These are phyloP conservation scores for Ormyrus nitidulus DNA, from an alignment of 2,888 invertebrate genomes.

Conservation along the genomic window DNA sequence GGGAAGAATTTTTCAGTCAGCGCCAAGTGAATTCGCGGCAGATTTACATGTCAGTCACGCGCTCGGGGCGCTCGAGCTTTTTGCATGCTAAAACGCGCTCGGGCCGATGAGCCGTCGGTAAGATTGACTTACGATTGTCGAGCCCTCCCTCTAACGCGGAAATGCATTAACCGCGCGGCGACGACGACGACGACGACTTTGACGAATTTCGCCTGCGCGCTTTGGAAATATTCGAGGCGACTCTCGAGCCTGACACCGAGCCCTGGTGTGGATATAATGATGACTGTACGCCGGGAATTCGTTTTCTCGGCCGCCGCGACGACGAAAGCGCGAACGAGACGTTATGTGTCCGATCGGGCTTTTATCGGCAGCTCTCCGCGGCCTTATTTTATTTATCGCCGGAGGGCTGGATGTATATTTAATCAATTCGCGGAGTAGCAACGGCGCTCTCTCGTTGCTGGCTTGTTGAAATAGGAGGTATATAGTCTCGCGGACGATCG, in stretches of 20 bases:
- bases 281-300: not conserved
- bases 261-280: conserved; percentile 35
- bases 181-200: conserved; percentile 12
- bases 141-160: not conserved
- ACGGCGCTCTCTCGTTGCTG: no score
- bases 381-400: conserved; percentile 13
- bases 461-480: no score
- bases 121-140: conserved; percentile 51
- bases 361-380: not conserved
- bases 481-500: no score
- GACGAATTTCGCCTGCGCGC: conserved; percentile 35
- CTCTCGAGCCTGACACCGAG: conserved; percentile 24
- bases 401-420: no score
- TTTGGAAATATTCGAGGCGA: conserved; percentile 38
- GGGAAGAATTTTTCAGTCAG: conserved; percentile 41
- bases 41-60: conserved; percentile 53
- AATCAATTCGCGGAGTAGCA: no score
- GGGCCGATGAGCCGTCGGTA: conserved; percentile 5
- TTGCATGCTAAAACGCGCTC: conserved; percentile 14
- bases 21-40: conserved; percentile 49
- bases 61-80: conserved; percentile 18
- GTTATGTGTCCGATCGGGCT: not conserved
- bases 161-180: not conserved
- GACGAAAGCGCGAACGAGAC: not conserved
- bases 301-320: not conserved